These are phyloP conservation scores for Augiades crinisus DNA, from an alignment of 2,888 invertebrate species.

Conservation along the genomic window DNA sequence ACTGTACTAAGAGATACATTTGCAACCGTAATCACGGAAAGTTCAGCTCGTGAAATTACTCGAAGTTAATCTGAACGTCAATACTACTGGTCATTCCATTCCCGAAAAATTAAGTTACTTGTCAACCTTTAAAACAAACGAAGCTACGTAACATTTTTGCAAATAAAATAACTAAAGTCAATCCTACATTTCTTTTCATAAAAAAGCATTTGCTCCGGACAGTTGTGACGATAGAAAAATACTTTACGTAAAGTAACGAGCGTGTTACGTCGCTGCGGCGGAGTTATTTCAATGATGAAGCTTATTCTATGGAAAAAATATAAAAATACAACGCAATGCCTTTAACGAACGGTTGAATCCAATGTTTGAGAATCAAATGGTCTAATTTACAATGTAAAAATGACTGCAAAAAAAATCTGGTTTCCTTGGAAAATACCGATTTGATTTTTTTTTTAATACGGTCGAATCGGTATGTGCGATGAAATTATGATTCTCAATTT, in stretches of 20 bases:
- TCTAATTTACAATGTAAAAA: too few species aligned
- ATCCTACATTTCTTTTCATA: not conserved
- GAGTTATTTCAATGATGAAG: not conserved
- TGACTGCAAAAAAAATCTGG: too few species aligned
- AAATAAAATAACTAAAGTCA: not conserved
- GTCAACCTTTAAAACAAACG: not conserved
- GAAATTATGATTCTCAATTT: too few species aligned
- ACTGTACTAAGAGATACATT: slow-evolving; percentile 6
- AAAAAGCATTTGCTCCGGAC: not conserved
- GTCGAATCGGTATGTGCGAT: too few species aligned
- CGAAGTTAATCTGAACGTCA: not conserved
- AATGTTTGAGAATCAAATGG: too few species aligned
- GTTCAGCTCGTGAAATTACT: not conserved
- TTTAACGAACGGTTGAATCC: too few species aligned
- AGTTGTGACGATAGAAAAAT: not conserved
- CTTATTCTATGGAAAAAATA: not conserved
- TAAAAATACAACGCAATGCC: not conserved
- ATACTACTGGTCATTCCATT: not conserved
- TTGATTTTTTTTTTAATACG: too few species aligned
- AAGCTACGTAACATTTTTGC: not conserved
- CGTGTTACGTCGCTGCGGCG: not conserved
- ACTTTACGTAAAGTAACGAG: not conserved
- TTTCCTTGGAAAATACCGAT: too few species aligned
- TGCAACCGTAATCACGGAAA: slow-evolving; percentile 13
- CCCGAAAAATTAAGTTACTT: slow-evolving; percentile 8